These are phyloP conservation scores for Acanthosepion lycidas DNA, from an alignment of 2,888 invertebrate species.

Conservation along the genomic window DNA sequence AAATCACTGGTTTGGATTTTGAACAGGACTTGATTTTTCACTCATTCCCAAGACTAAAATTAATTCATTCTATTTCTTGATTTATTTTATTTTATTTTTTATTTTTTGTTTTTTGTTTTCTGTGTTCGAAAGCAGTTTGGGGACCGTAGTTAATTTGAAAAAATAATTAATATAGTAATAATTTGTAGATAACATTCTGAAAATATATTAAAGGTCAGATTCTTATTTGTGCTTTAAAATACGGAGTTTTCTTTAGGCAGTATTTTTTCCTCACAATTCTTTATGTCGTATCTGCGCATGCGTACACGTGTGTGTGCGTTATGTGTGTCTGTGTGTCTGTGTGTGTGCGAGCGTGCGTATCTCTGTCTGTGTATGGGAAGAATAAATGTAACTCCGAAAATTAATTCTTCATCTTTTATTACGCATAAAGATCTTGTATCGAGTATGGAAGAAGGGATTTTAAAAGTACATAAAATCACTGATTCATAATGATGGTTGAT, in stretches of 20 bases:
- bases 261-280: not conserved
- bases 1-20: slow-evolving; percentile 14
- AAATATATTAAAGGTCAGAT: not conserved
- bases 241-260: not conserved
- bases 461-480: too few relatives aligned
- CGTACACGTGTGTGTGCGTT: too few relatives aligned
- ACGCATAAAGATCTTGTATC: too few relatives aligned
- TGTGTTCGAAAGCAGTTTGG: not conserved
- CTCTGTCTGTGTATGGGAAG: too few relatives aligned
- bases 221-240: not conserved
- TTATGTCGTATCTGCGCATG: too few relatives aligned
- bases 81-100: not conserved
- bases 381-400: too few relatives aligned
- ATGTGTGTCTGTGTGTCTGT: too few relatives aligned
- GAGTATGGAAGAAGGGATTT: too few relatives aligned
- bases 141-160: not conserved
- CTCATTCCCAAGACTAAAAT: slow-evolving; percentile 33
- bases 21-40: not conserved
- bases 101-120: not conserved
- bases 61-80: not conserved
- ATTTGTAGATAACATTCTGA: not conserved
- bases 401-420: too few relatives aligned
- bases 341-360: too few relatives aligned
- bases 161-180: not conserved
- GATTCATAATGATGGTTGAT: too few relatives aligned